Percentiles rank a stretch among this genome's conserved stretches.
Conservation (phyloP, 2,888 invertebrate genomes). For the Hyalella azteca region DNA sequence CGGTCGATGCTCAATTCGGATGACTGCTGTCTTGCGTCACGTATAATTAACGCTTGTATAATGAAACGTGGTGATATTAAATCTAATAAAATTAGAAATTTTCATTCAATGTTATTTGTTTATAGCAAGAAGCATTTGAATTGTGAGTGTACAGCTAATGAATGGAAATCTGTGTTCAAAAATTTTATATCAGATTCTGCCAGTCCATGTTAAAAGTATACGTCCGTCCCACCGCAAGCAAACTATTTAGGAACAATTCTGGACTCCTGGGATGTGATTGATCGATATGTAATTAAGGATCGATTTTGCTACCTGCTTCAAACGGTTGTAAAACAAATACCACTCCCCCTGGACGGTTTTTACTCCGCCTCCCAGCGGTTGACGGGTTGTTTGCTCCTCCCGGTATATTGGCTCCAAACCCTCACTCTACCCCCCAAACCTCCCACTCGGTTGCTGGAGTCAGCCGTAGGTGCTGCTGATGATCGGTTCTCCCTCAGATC, state of each 20-base stretch:
- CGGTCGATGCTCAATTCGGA: too few relatives aligned
- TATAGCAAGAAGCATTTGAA: too few relatives aligned
- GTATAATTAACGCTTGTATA: too few relatives aligned
- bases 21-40: too few relatives aligned
- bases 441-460: constrained; percentile 11
- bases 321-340: constrained; percentile 20
- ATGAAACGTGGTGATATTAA: too few relatives aligned
- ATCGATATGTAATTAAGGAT: constrained; percentile 16
- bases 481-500: not conserved
- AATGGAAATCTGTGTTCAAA: too few relatives aligned
- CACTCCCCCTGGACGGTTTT: not conserved
- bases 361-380: constrained; percentile 2
- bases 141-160: too few relatives aligned
- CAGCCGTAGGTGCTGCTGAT: not conserved
- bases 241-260: not conserved
- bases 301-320: not conserved
- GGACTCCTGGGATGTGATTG: not conserved
- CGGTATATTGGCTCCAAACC: not conserved
- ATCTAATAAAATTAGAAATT: too few relatives aligned
- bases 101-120: too few relatives aligned
- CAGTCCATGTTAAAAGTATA: too few relatives aligned
- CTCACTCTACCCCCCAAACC: not conserved
- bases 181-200: too few relatives aligned
- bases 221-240: too few relatives aligned
- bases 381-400: constrained; percentile 22